Evolutionary conservation across 2,113 vertebrate species (phyloP), one percentile per base, ranked within the genome.

Genomic region (Crotalus helleri): DNA sequence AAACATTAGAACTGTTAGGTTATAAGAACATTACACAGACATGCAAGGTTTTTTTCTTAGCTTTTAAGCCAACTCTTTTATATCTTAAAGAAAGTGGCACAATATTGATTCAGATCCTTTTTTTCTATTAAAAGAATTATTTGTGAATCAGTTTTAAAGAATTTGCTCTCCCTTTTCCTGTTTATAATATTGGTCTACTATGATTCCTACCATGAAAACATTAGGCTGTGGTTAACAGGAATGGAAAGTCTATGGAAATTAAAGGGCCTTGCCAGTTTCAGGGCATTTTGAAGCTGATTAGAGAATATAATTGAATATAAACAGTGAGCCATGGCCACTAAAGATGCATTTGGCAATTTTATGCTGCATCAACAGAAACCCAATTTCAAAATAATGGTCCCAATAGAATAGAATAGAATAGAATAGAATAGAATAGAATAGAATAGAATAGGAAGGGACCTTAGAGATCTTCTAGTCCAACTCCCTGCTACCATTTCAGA

Each of bases 1-100:
- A 96, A 97, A 96, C 95, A 96, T 96, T 93, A 91, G 96, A 97
- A 24, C 93, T 94, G 96, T 96, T 97, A 97, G 96, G 95, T 96
- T 97, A 91, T 96, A 97, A 96, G 96, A 98, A 97, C 95, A 97
- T 97, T 96, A 97, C 93, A 97, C 69, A 96, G 94, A 91, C 95
- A 95, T 96, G 92, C 93, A 96, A 97, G 96, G 96, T 96, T 98
- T 97, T 97, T 24, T 39, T 23, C 33, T 39, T 97, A 97, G 88
- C 89, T 93, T 95, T 94, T 96, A 33, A 92, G 97, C 97, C 97
- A 98, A 96, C 95, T 94, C 95, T 87, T 95, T 95, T 46, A 88
- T 96, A 95, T 96, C 97, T 96, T 97, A 93, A 92, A 96, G 93
- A 94, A 93, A 81, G 17, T 21, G 33, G 1, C 74, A 81, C 74